Base-by-base conservation (phyloP, 2,113 vertebrate genomes). In the Scomber scombrus region DNA sequence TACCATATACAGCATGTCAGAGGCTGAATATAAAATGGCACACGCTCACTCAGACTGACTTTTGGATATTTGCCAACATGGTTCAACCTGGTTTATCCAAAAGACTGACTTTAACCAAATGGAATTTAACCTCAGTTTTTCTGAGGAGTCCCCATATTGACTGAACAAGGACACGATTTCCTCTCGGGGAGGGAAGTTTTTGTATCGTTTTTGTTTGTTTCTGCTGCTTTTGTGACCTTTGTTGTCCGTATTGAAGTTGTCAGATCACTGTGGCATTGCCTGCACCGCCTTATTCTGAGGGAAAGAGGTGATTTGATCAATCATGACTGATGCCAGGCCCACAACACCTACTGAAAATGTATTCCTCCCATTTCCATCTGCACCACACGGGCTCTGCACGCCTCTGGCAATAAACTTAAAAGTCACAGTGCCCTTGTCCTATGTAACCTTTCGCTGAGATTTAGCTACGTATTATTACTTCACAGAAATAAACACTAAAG, bases 301-400 rank as follows among this genome's bases (percentile, higher is more conserved):
- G 19, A 31, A 71, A 81, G 21, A 76, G 21, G 54, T 56, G 65
- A 67, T 71, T 47, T 72, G 58, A 79, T 75, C 58, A 19, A 40
- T 76, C 46, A 19, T 45, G 73, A 61, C 56, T 40, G 11, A 77
- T 45, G 52, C 55, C 31, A 19, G 71, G 40, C 31, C 9, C 10
- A 14, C 43, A 47, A 70, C 79, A 72, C 66, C 60, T 15, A 34
- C 12, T 49, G 62, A 78, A 79, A 82, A 84, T 78, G 43, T 70
- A 77, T 74, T 74, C 60, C 69, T 78, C 64, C 43, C 58, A 51
- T 71, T 67, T 78, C 55, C 77, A 82, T 85, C 68, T 76, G 62
- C 63, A 66, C 14, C 58, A 19, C 71, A 71, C 57, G 46, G 64
- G 45, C 63, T 40, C 71, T 1, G 2, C 64, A 61, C 18, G 49